Conservation (phyloP, 2,888 invertebrate species). For the Dryobota labecula region DNA sequence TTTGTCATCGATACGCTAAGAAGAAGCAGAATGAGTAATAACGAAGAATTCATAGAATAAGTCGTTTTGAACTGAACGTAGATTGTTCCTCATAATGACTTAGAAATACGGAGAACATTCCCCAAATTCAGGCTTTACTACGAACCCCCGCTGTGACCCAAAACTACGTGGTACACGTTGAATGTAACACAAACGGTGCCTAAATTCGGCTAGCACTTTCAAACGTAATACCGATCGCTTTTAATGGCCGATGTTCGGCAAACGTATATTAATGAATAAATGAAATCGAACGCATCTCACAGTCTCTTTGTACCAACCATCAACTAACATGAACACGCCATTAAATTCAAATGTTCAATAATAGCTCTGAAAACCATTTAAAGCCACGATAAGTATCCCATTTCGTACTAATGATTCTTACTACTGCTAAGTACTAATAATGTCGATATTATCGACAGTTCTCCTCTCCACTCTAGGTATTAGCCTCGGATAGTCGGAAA, state of each 20-base stretch:
- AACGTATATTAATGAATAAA: slow-evolving; percentile 31
- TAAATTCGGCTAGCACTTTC: not conserved
- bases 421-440: slow-evolving; percentile 41
- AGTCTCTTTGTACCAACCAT: slow-evolving; percentile 32
- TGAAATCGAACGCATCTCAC: slow-evolving; percentile 13
- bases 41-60: not conserved
- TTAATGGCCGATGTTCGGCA: not conserved
- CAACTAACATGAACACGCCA: slow-evolving; percentile 10
- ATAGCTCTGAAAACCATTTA: slow-evolving; percentile 44
- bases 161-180: not conserved
- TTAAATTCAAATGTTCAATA: slow-evolving; percentile 48
- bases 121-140: not conserved
- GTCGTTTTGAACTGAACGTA: not conserved
- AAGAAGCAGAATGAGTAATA: no score
- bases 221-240: slow-evolving; percentile 6
- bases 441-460: slow-evolving; percentile 57
- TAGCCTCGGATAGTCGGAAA: slow-evolving; percentile 27
- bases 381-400: slow-evolving; percentile 47
- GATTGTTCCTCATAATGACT: not conserved
- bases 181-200: slow-evolving; percentile 5
- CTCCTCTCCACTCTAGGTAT: slow-evolving; percentile 6
- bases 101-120: not conserved
- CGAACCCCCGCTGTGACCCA: not conserved
- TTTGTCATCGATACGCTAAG: no score
- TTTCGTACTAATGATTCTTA: slow-evolving; percentile 54